These are phyloP conservation scores for Hyalella azteca DNA, from an alignment of 2,888 invertebrate species.

Conservation along the genomic window DNA sequence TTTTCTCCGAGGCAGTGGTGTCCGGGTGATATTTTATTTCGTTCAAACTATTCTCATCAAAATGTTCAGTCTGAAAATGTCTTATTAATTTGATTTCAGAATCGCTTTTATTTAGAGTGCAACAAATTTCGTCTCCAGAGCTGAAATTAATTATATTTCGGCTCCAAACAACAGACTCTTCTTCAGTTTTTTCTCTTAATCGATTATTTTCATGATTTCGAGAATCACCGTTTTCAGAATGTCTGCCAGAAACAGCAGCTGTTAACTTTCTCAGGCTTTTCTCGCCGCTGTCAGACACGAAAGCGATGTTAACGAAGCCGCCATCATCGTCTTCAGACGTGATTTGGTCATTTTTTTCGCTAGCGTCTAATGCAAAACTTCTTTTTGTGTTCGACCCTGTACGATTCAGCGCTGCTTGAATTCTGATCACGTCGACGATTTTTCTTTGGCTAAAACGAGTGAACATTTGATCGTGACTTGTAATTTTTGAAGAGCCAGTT, in stretches of 20 bases:
- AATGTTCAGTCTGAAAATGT: too few relatives aligned
- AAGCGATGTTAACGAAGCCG: slow-evolving; percentile 2
- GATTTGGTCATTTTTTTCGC: neutral
- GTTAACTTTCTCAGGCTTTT: neutral
- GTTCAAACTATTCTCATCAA: too few relatives aligned
- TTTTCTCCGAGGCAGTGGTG: neutral
- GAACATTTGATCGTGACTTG: too few relatives aligned
- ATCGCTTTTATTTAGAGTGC: too few relatives aligned
- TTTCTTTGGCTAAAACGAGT: neutral
- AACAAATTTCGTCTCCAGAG: too few relatives aligned
- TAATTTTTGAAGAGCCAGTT: too few relatives aligned
- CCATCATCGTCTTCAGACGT: slow-evolving; percentile 22
- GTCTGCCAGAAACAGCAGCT: neutral
- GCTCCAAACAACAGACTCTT: neutral
- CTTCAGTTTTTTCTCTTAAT: neutral
- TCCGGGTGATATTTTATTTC: too few relatives aligned
- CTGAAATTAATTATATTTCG: too few relatives aligned
- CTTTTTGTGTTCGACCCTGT: neutral
- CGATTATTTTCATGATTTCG: too few relatives aligned
- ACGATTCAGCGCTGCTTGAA: too few relatives aligned
- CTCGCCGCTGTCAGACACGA: slow-evolving; percentile 12
- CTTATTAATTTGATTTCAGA: too few relatives aligned
- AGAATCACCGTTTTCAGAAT: neutral
- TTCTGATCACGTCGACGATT: neutral
- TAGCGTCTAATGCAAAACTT: neutral